These are phyloP conservation scores for Onychomys leucogaster DNA, from an alignment of 2,797 vertebrate species.

Conservation along the genomic window DNA sequence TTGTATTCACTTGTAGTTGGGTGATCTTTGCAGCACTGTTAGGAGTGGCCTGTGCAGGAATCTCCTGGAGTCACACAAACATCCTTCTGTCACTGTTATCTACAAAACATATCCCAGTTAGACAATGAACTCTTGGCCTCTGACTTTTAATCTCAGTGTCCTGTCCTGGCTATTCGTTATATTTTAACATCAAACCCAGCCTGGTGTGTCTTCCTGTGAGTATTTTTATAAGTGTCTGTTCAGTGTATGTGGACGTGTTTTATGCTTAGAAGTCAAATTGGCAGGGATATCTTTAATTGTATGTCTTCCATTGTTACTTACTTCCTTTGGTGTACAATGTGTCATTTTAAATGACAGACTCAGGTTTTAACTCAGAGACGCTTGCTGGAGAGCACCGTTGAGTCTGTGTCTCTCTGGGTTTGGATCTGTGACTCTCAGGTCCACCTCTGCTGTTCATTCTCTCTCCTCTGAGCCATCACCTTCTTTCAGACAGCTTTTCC, in stretches of 20 bases:
- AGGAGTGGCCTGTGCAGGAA: neutral
- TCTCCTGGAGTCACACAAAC: neutral
- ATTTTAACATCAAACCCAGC: neutral
- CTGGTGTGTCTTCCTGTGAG: neutral
- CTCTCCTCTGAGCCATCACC: neutral
- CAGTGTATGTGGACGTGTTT: neutral
- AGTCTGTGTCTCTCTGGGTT: neutral
- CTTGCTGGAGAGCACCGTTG: neutral
- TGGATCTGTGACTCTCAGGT: accelerated
- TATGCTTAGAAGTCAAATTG: neutral
- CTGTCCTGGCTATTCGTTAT: neutral
- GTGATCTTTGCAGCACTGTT: neutral
- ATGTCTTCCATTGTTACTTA: neutral
- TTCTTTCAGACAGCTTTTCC: too few species aligned
- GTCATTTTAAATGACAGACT: neutral
- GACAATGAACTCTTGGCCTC: neutral
- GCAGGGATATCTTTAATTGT: neutral
- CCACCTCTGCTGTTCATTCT: too few species aligned
- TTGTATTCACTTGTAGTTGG: neutral
- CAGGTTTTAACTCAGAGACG: neutral
- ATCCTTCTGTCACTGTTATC: neutral
- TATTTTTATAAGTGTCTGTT: neutral
- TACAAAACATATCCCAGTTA: neutral
- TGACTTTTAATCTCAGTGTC: neutral
- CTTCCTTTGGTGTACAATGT: neutral